Evolutionary conservation across 2,888 invertebrate species (phyloP), one percentile per base, ranked within the genome.

Genomic region (Tenthredo notha): DNA sequence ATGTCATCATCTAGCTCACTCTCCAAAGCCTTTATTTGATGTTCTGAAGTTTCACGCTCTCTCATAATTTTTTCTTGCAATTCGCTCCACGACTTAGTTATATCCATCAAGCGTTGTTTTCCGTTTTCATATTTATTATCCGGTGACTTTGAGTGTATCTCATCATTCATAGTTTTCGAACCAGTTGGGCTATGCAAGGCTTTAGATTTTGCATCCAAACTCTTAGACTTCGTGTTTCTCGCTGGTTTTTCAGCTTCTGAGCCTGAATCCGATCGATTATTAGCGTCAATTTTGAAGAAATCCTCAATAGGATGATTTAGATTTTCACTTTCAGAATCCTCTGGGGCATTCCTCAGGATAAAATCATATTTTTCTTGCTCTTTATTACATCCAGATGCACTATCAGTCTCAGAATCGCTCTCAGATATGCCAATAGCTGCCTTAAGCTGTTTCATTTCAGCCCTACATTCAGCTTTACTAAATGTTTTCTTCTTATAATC

Each of bases 51-150:
- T 86, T 87, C 87, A 43, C 87, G 88, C n/a, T 88, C 89, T 72
- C 85, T 86, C 40, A 84, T 87, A 80, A 89, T 88, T 40, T 86
- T 88, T 4, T 86, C 87, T 47, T 88, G 87, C n/a, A 89, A 80
- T 43, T 87, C 87, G 0, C 87, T 86, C 88, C 88, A 89, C 5
- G 88, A 88, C 78, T 88, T 88, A 43, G 87, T 87, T 74, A 86
- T 86, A 21, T 74, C 86, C 80, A 86, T 77, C 18, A 88, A 84
- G 37, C 85, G 85, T 40, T 87, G 85, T 18, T 87, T 86, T 50
- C 84, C 84, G 40, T 58, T 85, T n/a, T 87, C 87, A 74, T 77
- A 65, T 18, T 40, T 67, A 58, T 78, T 50, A 40, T 75, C 84
- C 15, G 84, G 61, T 50, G 84, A n/a, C 6, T 33, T 29, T 29